Evolutionary conservation across 1,140 invertebrate genomes (phyloP).

Genomic region (Teleopsis dalmanni): DNA sequence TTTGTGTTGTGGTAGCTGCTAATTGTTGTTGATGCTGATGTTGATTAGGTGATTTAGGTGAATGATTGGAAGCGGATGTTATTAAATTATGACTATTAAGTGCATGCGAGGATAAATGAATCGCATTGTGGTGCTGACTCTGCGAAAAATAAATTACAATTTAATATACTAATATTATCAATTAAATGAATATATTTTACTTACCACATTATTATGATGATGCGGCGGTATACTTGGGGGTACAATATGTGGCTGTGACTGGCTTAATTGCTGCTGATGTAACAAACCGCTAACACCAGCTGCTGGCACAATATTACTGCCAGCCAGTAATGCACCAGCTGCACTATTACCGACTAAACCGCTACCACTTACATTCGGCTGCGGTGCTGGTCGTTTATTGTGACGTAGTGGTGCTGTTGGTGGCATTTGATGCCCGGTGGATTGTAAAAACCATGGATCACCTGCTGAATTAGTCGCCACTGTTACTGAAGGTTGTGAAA

Average conservation of each 20-base stretch:
- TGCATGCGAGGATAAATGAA: slow-evolving; percentile 43
- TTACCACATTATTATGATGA: slow-evolving; percentile 39
- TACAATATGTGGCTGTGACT: slow-evolving; percentile 42
- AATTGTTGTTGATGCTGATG: slow-evolving; percentile 29
- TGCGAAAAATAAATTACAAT: slow-evolving; percentile 12
- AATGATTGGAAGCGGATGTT: slow-evolving; percentile 34
- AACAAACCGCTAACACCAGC: slow-evolving; percentile 18
- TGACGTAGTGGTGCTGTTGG: slow-evolving; percentile 41
- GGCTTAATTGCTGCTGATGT: slow-evolving; percentile 36
- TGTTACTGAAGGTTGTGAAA: slow-evolving; percentile 40
- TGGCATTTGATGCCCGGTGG: slow-evolving; percentile 42
- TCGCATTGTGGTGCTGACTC: slow-evolving; percentile 28
- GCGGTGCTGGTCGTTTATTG: slow-evolving; percentile 42
- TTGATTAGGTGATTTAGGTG: slow-evolving; percentile 43
- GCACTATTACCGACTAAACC: background rate
- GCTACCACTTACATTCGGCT: slow-evolving; percentile 26
- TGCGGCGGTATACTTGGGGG: slow-evolving; percentile 40
- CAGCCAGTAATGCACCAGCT: background rate
- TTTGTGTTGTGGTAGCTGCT: slow-evolving; percentile 20
- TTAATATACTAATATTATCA: background rate
- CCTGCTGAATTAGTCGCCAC: slow-evolving; percentile 31
- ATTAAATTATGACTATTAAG: slow-evolving; percentile 44
- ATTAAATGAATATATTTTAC: slow-evolving; percentile 2
- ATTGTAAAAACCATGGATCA: slow-evolving; percentile 45
- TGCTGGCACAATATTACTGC: slow-evolving; percentile 6